phyloP scores from a whole-genome alignment of 2,888 invertebrate species.

The Phymatocera aterrima region DNA sequence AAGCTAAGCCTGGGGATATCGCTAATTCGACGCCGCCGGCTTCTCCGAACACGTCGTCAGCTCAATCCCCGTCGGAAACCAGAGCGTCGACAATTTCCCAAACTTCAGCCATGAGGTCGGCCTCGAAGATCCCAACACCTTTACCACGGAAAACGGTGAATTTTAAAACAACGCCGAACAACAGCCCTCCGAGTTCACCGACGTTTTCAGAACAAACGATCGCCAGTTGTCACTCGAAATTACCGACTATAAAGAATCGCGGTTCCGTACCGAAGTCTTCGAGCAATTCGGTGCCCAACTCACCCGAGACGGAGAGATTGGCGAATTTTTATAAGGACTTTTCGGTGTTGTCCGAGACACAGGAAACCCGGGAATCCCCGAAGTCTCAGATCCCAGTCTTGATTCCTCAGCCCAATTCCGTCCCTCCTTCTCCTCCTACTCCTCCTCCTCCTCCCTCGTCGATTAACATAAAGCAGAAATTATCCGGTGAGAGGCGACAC shows the following conservation, averaged over 20 bases:
- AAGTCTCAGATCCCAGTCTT: constrained; percentile 36
- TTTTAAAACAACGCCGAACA: constrained; percentile 53
- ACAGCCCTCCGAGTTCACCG: constrained; percentile 44
- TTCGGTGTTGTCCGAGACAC: background rate
- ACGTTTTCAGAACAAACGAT: background rate
- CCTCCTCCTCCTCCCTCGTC: constrained; percentile 48
- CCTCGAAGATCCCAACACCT: constrained; percentile 71
- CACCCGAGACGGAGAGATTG: background rate
- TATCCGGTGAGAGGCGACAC: constrained; percentile 61
- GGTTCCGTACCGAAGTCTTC: background rate
- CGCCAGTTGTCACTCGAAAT: background rate
- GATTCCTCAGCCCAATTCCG: background rate
- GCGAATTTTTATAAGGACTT: background rate
- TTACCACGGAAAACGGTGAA: constrained; percentile 65
- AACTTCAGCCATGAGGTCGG: constrained; percentile 48
- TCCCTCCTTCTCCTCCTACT: background rate
- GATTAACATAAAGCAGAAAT: constrained; percentile 51
- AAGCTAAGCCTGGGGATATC: background rate
- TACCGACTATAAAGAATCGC: constrained; percentile 24
- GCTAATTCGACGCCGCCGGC: background rate
- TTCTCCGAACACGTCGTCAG: background rate
- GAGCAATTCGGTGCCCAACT: background rate
- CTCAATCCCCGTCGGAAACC: background rate
- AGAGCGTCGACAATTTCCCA: background rate
- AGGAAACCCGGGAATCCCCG: constrained; percentile 3